Percentiles rank a stretch among this genome's conserved stretches.
phyloP scores from a whole-genome alignment of 1,140 invertebrate genomes.

The Trichomalopsis sarcophagae region DNA sequence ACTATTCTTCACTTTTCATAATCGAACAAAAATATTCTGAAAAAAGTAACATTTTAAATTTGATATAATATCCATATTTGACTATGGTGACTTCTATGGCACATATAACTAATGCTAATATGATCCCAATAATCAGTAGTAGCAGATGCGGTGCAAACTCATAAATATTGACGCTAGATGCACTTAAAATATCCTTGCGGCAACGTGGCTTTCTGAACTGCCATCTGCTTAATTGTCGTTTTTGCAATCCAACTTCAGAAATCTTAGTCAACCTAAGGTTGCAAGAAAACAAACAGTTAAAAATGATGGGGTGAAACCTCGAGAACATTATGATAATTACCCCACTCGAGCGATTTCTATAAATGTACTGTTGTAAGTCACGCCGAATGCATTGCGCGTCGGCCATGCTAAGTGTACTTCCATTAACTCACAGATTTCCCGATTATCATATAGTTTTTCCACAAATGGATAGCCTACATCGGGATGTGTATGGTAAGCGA shows the following conservation, averaged over 20 bases:
- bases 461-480: slow-evolving; percentile 55
- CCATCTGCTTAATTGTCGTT: slow-evolving; percentile 11
- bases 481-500: slow-evolving; percentile 57
- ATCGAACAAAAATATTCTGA: no score
- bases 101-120: background rate
- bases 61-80: no score
- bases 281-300: no score
- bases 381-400: slow-evolving; percentile 7
- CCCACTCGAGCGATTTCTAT: slow-evolving; percentile 27
- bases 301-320: no score
- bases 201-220: slow-evolving; percentile 22
- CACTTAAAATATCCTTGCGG: background rate
- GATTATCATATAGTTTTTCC: slow-evolving; percentile 55
- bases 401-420: slow-evolving; percentile 23
- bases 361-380: slow-evolving; percentile 15
- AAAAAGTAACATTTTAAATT: background rate
- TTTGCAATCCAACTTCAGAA: background rate
- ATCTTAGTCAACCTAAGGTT: background rate
- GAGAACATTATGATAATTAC: background rate
- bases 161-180: slow-evolving; percentile 25
- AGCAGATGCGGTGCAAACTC: slow-evolving; percentile 42
- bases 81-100: background rate
- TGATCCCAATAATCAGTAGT: slow-evolving; percentile 22
- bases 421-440: slow-evolving; percentile 57
- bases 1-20: no score